Conservation (phyloP, 2,113 vertebrate genomes). For the Lepisosteus osseus region DNA sequence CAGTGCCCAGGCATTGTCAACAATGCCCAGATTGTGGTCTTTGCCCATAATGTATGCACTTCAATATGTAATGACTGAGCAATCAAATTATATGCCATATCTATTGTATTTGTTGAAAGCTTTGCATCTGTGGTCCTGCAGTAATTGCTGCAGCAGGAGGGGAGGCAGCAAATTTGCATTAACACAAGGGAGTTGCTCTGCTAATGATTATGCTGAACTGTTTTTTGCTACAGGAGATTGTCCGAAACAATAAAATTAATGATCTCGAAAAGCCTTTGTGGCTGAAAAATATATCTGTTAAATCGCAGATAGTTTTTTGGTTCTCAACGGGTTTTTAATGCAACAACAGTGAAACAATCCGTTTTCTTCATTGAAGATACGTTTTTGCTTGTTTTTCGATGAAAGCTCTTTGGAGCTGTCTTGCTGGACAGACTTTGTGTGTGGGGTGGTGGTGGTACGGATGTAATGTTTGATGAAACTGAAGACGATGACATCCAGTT, state of each 20-base stretch:
- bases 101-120: conserved; percentile 50
- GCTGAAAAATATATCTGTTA: conserved; percentile 48
- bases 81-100: conserved; percentile 65
- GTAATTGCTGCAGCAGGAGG: conserved; percentile 58
- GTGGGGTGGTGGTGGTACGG: no score
- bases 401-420: no score
- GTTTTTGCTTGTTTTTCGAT: no score
- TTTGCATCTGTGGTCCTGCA: conserved; percentile 53
- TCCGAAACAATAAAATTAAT: conserved; percentile 69
- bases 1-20: conserved; percentile 50
- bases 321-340: conserved; percentile 10
- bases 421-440: no score
- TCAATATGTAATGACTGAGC: conserved; percentile 63
- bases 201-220: conserved; percentile 66
- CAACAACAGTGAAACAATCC: not conserved
- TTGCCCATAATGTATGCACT: conserved; percentile 60
- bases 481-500: no score
- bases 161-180: conserved; percentile 52
- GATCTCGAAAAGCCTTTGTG: conserved; percentile 58
- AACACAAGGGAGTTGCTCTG: conserved; percentile 49
- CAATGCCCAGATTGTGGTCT: conserved; percentile 50
- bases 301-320: conserved; percentile 56
- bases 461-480: no score
- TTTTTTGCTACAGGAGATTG: conserved; percentile 64
- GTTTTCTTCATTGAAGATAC: not conserved